Evolutionary conservation across 2,888 invertebrate species (phyloP), one percentile per base, ranked within the genome.

Genomic region (Diplolepis rosae): DNA sequence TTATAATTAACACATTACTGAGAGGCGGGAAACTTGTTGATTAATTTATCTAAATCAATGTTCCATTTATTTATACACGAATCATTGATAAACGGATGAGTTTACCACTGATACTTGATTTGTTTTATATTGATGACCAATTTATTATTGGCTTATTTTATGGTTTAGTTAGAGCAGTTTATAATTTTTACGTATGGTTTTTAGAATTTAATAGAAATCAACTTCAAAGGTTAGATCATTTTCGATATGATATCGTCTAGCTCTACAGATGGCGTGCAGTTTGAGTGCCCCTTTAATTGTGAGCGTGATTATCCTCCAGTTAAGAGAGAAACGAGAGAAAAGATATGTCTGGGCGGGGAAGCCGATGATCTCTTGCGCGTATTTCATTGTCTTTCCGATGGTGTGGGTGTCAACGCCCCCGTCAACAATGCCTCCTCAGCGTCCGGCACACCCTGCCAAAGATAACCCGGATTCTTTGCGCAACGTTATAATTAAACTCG

Each of bases 381-480:
- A 77, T 81, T 79, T 81, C 82, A 85, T 84, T 84, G 86, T 85
- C 82, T 84, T 71, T 77, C 68, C 52, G 45, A 66, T 68, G 67
- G 78, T 78, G 87, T 86, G 85, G 86, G 87, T 86, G 85, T 86
- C 82, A 82, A 87, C 86, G 86, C 86, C 85, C 85, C 85, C 86
- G 84, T 84, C 83, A 79, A 79, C 79, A 61, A 32, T 50, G 61
- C 74, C 69, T 54, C 67, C 70, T 74, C 68, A 71, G 73, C 70
- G 74, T 77, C 74, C 77, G 77, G 74, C 74, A 75, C 77, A 77
- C 77, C 77, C 77, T 73, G 69, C 42, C 50, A 35, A 50, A 66
- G 61, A 61, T 39, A 39, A 39, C 61, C 61, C 61, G 61, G 61
- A 61, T 61, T 61, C 39, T 61, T 35, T 61, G 24, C 35, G 24